Evolutionary conservation across 2,888 invertebrate genomes (phyloP), one percentile per base, ranked within the genome.

Genomic region (Eupithecia subumbrata): DNA sequence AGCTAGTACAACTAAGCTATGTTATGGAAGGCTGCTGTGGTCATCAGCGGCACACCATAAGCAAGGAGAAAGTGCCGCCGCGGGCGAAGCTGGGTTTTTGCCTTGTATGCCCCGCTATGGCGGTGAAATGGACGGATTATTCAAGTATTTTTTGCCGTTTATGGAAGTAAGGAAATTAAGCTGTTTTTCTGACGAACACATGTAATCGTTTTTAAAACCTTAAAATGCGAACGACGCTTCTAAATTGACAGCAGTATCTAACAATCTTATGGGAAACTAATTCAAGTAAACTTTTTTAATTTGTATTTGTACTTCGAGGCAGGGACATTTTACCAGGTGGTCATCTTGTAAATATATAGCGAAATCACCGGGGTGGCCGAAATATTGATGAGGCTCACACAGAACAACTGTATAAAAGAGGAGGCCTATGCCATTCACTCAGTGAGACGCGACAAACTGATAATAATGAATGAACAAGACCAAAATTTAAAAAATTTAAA

Each of bases 61-160:
- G 71, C 68, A 71, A 69, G 75, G 81, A 76, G 81, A 81, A 81
- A 81, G 81, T 80, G 79, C 75, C 72, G 80, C 81, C 80, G 78
- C 79, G 75, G 80, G 78, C 81, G 75, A 16, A 76, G 76, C 75
- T 75, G 71, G 76, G 79, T 76, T 79, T 74, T 79, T 75, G 75
- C 63, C 75, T 75, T 77, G 77, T 77, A 64, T 74, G 48, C 22
- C 45, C 72, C 67, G 67, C 66, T 72, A 67, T 66, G 76, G 72
- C 34, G 67, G 77, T 74, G 74, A 74, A 74, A 72, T 72, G 67
- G 30, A 48, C 43, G 37, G 76, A 37, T 43, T 45, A 45, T 72
- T 40, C 37, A 12, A 52, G 37, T 66, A 25, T 52, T 73, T 76
- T 71, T 71, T 64, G 60, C 60, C 25, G 5, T 60, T 60, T 25